Percentiles rank a stretch among this genome's conserved stretches.
These are phyloP conservation scores for Diprion similis DNA, from an alignment of 1,140 invertebrate species.

Conservation along the genomic window DNA sequence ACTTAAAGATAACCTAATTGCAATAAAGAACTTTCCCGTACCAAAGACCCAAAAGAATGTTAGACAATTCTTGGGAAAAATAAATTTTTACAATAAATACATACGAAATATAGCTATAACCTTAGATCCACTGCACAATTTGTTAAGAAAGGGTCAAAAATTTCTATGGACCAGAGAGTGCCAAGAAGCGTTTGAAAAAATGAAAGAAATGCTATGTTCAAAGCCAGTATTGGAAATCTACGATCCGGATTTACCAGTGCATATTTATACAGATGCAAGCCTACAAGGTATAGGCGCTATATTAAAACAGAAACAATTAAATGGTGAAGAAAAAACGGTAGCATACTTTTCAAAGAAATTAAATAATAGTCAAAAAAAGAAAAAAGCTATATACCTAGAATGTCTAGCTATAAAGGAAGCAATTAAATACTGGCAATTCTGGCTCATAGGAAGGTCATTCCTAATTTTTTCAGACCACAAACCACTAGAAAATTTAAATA, in stretches of 20 bases:
- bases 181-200: constrained; percentile 14
- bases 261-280: constrained; percentile 23
- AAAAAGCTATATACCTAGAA: constrained; percentile 47
- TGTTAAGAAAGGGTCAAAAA: too few relatives aligned
- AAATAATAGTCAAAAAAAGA: constrained; percentile 21
- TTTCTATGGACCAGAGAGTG: constrained; percentile 19
- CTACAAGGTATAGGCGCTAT: background rate
- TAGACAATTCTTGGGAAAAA: too few relatives aligned
- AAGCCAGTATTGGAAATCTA: constrained; percentile 9
- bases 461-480: constrained; percentile 52
- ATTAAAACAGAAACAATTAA: constrained; percentile 5
- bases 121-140: too few relatives aligned
- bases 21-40: too few relatives aligned
- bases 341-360: constrained; percentile 18
- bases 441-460: constrained; percentile 49
- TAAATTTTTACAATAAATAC: too few relatives aligned
- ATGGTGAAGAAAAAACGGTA: constrained; percentile 25
- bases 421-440: constrained; percentile 52
- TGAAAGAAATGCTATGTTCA: constrained; percentile 18
- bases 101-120: too few relatives aligned
- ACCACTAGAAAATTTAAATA: constrained; percentile 50
- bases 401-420: constrained; percentile 52
- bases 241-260: constrained; percentile 5
- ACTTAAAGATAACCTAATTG: too few relatives aligned
- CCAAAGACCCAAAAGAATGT: too few relatives aligned